Base-by-base conservation (phyloP, 2,888 invertebrate species). In the Leucoptera coffeella region DNA sequence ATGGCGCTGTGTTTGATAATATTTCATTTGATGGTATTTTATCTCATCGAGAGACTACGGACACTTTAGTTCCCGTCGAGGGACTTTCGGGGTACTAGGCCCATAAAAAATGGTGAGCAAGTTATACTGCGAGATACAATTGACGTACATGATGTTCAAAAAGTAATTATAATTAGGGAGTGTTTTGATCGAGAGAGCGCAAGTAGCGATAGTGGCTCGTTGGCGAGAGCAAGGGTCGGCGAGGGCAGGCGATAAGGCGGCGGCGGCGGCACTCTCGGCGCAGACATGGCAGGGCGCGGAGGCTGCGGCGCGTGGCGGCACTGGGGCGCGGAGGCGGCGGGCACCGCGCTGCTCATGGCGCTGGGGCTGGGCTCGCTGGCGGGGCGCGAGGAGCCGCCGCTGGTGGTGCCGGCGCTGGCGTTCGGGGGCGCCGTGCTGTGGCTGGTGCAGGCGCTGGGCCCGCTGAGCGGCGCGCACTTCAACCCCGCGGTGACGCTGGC, bases 401-500 rank as follows among this genome's bases (percentile, higher is more conserved):
- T n/a, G n/a, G n/a, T n/a, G n/a, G n/a, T n/a, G n/a, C n/a, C n/a
- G n/a, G n/a, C n/a, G n/a, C n/a, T n/a, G n/a, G n/a, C n/a, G n/a
- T n/a, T n/a, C n/a, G n/a, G n/a, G n/a, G n/a, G n/a, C n/a, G n/a
- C n/a, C n/a, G n/a, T n/a, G n/a, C n/a, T n/a, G n/a, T n/a, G n/a
- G n/a, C n/a, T n/a, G n/a, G n/a, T n/a, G 27, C 56, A 81, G 78
- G 75, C 76, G 35, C 75, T 85, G 38, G 86, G 82, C 23, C 85
- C 84, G 50, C 65, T 86, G 12, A 85, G 85, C 13, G 84, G 83
- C 25, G 82, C 83, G 7, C 82, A 85, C 49, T 41, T 87, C 33
- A 87, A 87, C 59, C 87, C 87, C 7, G 73, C 80, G 8, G 83
- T 87, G 26, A 80, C 84, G 13, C 52, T 82, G 26, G 79, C 80